Evolutionary conservation across 2,797 vertebrate genomes (phyloP), one percentile per base, ranked within the genome.

Genomic region (Rhabdophis nuchalis): DNA sequence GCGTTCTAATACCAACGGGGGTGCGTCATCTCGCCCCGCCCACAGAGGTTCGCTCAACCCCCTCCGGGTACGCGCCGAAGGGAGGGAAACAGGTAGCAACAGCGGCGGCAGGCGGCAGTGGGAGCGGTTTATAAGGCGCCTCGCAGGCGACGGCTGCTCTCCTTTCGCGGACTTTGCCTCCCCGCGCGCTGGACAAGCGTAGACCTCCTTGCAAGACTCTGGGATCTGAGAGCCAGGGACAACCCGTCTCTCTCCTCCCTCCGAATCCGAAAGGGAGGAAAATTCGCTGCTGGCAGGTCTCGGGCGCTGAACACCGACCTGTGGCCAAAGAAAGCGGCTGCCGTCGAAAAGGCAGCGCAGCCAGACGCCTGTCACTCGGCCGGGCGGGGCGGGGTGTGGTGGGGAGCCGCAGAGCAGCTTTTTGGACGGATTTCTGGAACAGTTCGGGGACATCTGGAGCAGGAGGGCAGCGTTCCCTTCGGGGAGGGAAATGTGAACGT

Each of bases 11-110:
- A 92, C 96, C 96, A n/a, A 94, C 64, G 7, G 50, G 96, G 95
- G 95, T 96, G 97, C 97, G 97, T 98, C 97, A 97, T 0, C 0
- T 85, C 0, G 93, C 94, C 97, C 93, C 96, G 93, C 92, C 95
- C 94, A 61, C 27, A 27, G 1, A 85, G 95, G 92, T 90, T 56
- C 11, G 14, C 86, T 77, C 53, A 8, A 18, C 9, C 23, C 23
- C 8, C 0, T 54, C 27, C 5, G 41, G 89, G 58, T 52, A 89
- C 91, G 16, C 2, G 41, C 90, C 91, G n/a, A 91, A 92, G 10
- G 32, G 88, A 2, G 27, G 11, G 14, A 4, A 68, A 90, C 92
- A 18, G 36, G 53, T 25, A 0, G 56, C 72, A 89, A 60, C 61
- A 0, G 93, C 91, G 0, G 94, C 92, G 52, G 93, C 91, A 2